Conservation (phyloP, 1,140 invertebrate species). For the Cydia amplana region DNA sequence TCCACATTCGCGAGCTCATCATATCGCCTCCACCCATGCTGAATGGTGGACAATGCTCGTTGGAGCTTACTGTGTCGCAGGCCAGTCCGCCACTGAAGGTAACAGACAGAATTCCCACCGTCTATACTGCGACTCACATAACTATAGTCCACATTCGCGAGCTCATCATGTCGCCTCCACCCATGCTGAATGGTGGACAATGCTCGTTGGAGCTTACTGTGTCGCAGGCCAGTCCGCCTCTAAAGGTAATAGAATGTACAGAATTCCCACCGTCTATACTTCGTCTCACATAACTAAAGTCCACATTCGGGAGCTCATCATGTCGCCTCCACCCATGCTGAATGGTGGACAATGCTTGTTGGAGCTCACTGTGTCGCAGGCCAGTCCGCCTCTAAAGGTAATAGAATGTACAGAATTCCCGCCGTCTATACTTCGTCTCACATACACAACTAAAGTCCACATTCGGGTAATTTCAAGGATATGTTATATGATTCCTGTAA, state of each 20-base stretch:
- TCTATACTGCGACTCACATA: too few relatives aligned
- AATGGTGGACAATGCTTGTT: constrained; percentile 85
- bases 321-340: constrained; percentile 88
- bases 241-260: too few relatives aligned
- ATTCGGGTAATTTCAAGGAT: too few relatives aligned
- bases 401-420: too few relatives aligned
- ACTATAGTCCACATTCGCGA: constrained; percentile 81
- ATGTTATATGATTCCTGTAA: too few relatives aligned
- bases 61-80: constrained; percentile 73
- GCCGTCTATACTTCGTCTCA: too few relatives aligned
- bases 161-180: constrained; percentile 72
- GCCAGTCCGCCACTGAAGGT: constrained; percentile 57
- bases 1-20: constrained; percentile 87
- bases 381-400: constrained; percentile 56
- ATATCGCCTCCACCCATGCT: constrained; percentile 89
- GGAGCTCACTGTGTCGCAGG: constrained; percentile 70
- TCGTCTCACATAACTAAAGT: constrained; percentile 81
- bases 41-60: constrained; percentile 84
- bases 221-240: too few relatives aligned
- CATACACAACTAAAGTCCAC: constrained; percentile 51
- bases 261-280: too few relatives aligned
- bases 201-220: too few relatives aligned
- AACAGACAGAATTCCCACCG: neutral
- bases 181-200: too few relatives aligned
- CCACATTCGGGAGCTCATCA: constrained; percentile 85